A percentile compares a stretch with the other conserved stretches of the same genome.
Conservation (phyloP, 2,888 invertebrate species). For the Trichogramma dendrolimi region DNA sequence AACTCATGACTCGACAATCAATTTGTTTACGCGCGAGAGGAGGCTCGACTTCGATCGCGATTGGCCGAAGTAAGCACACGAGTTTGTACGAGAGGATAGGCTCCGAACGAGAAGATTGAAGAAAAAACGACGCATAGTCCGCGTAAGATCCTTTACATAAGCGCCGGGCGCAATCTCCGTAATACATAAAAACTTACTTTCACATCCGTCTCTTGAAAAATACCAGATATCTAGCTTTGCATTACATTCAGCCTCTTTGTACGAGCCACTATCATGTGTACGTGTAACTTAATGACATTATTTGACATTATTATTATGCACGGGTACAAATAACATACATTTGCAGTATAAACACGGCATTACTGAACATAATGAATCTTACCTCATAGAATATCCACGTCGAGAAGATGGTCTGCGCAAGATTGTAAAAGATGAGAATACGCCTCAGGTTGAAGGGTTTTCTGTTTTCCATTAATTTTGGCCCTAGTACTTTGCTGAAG, state of each 20-base stretch:
- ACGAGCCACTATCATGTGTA: no score
- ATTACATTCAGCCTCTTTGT: no score
- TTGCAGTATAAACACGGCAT: not conserved
- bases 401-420: slow-evolving; percentile 85
- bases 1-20: no score
- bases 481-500: slow-evolving; percentile 77
- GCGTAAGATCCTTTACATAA: not conserved
- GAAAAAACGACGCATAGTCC: no score
- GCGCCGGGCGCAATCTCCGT: not conserved
- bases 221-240: no score
- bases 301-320: no score
- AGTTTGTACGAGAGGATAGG: no score
- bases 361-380: slow-evolving; percentile 39
- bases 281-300: no score
- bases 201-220: slow-evolving; percentile 7
- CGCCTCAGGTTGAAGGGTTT: slow-evolving; percentile 80
- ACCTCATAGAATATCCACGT: slow-evolving; percentile 92
- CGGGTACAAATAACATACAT: not conserved
- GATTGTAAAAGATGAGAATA: slow-evolving; percentile 80
- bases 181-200: slow-evolving; percentile 6
- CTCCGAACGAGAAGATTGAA: no score
- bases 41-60: no score
- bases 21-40: no score
- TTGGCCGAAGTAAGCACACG: no score
- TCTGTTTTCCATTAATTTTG: slow-evolving; percentile 82